Conservation (phyloP, 2,888 invertebrate genomes). For the Dynastes tityus region DNA sequence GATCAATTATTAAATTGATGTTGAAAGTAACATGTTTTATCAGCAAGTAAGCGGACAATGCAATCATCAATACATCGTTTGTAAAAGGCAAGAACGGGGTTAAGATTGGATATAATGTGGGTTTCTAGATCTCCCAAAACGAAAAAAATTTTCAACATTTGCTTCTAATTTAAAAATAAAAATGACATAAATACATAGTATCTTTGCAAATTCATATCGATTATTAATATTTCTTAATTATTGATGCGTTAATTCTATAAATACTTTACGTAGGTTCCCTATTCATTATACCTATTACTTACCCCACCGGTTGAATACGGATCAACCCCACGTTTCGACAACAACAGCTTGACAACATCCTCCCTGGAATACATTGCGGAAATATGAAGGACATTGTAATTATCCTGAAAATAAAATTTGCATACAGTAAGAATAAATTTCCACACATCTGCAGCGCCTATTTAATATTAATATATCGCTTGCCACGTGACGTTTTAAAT, state of each 20-base stretch:
- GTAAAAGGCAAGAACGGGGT: no score
- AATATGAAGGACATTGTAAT: constrained; percentile 95
- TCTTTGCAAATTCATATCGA: not conserved
- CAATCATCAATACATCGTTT: no score
- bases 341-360: constrained; percentile 92
- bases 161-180: no score
- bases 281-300: constrained; percentile 69
- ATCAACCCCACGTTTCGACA: constrained; percentile 92
- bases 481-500: constrained; percentile 13
- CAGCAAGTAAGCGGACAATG: no score
- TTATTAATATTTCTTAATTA: not conserved
- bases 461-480: constrained; percentile 9
- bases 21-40: no score
- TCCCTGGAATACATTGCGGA: constrained; percentile 96
- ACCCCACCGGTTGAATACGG: constrained; percentile 95
- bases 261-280: not conserved
- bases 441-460: not conserved
- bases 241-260: not conserved
- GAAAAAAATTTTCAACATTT: no score
- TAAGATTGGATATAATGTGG: no score
- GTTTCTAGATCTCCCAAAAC: no score
- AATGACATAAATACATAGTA: no score
- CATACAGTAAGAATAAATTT: constrained; percentile 23
- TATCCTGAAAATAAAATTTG: constrained; percentile 81
- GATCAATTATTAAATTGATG: no score